These are phyloP conservation scores for Panopea generosa DNA, from an alignment of 2,888 invertebrate species.

Conservation along the genomic window DNA sequence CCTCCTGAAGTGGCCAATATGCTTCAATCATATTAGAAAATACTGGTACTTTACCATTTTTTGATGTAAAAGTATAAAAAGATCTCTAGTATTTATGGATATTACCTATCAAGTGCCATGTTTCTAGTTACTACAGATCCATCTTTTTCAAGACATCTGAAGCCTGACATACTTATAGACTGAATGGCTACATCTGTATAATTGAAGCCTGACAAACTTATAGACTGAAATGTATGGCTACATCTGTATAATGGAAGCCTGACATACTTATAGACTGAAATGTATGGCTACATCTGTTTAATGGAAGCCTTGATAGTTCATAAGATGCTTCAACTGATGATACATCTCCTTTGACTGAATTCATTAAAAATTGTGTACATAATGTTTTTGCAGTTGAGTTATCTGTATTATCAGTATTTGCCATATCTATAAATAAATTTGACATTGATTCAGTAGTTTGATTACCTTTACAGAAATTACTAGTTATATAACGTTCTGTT, in stretches of 20 bases:
- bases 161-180: slow-evolving; percentile 57
- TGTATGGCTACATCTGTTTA: no score
- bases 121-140: slow-evolving; percentile 6
- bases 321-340: slow-evolving; percentile 60
- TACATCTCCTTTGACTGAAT: slow-evolving; percentile 60
- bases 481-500: slow-evolving; percentile 48
- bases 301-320: no score
- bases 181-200: slow-evolving; percentile 61
- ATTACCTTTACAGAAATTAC: slow-evolving; percentile 62
- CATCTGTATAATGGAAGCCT: no score
- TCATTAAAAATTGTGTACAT: no score
- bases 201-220: no score
- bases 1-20: slow-evolving; percentile 54
- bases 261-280: no score
- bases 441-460: no score
- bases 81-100: slow-evolving; percentile 1
- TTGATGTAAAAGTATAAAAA: slow-evolving; percentile 25
- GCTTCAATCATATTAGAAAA: slow-evolving; percentile 11
- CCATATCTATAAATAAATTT: not conserved
- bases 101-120: slow-evolving; percentile 34
- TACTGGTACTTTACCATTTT: not conserved
- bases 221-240: no score
- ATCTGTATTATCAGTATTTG: slow-evolving; percentile 21
- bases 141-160: slow-evolving; percentile 39
- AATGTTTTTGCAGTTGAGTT: slow-evolving; percentile 38